Base-by-base conservation (phyloP, 2,888 invertebrate genomes). In the Morinoia aosen region DNA sequence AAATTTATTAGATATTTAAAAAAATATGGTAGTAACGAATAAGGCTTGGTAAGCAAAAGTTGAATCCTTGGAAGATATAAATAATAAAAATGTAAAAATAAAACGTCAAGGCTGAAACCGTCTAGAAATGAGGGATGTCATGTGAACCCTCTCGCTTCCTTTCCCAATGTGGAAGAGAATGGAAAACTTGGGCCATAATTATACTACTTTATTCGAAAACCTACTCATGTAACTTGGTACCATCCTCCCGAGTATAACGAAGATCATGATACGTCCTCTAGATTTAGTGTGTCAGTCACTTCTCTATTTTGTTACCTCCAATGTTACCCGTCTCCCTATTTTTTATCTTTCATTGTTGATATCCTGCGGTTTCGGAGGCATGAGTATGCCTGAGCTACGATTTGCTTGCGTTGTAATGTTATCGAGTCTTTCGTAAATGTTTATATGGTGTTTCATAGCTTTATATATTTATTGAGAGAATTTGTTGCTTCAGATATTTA, bases 211-310 rank as follows among this genome's bases (percentile, higher is more conserved):
- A 76, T 76, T 10, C 25, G 76, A 33, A 25, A 33, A 76, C 76
- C 33, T 33, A 76, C 25, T 33, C 76, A 33, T 48, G 39, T 4
- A 90, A 90, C 90, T 90, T 48, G 48, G 12, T 39, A 12, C 90
- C 90, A 90, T 90, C 90, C 90, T 88, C 40, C 39, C 33, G 40
- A 90, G 90, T 90, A 90, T 90, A 90, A 39, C 90, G 90, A 90
- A 90, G 90, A 90, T 90, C 90, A 90, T 90, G 11, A 90, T 90
- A 90, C 90, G 90, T 90, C 90, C 90, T 90, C 16, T 90, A 90
- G 90, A 90, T 16, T 90, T 90, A 90, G 76, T 33, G 25, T 76
- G 76, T 76, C 25, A 76, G 76, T 33, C 25, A 33, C 25, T 33
- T 76, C 14, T 19, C 76, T 61, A 19, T 33, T 76, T 76, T 76